phyloP scores from a whole-genome alignment of 2,113 vertebrate genomes.

The Serinus canaria region DNA sequence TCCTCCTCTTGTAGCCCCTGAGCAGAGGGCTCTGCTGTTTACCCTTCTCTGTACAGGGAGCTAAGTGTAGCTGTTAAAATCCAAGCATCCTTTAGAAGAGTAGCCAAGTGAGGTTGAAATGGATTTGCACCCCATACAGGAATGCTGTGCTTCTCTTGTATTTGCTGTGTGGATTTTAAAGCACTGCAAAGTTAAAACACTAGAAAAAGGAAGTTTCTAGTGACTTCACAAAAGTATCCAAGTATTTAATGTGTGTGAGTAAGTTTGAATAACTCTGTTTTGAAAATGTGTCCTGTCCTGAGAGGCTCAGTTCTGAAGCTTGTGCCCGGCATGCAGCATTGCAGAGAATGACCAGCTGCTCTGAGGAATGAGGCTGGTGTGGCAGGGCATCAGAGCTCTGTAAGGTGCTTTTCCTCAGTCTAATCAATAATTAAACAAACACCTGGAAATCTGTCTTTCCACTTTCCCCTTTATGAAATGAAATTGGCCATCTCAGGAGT shows the following conservation, averaged over 20 bases:
- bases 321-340: fast-evolving
- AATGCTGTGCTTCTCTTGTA: not conserved
- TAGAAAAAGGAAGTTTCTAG: not conserved
- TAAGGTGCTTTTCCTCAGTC: not conserved
- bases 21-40: not conserved
- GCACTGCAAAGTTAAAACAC: not conserved
- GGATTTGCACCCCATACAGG: not conserved
- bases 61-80: not conserved
- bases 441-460: not conserved
- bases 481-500: not conserved
- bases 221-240: not conserved
- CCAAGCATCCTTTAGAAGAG: not conserved
- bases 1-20: not conserved
- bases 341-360: not conserved
- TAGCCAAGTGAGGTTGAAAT: not conserved
- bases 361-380: fast-evolving
- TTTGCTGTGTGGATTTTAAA: not conserved
- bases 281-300: not conserved
- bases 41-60: not conserved
- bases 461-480: not conserved
- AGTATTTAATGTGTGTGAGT: fast-evolving
- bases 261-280: not conserved
- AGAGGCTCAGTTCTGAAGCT: not conserved
- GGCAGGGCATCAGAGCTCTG: not conserved
- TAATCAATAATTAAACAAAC: not conserved